Evolutionary conservation across 2,113 vertebrate species (phyloP).

Genomic region (Muscicapa adusta): DNA sequence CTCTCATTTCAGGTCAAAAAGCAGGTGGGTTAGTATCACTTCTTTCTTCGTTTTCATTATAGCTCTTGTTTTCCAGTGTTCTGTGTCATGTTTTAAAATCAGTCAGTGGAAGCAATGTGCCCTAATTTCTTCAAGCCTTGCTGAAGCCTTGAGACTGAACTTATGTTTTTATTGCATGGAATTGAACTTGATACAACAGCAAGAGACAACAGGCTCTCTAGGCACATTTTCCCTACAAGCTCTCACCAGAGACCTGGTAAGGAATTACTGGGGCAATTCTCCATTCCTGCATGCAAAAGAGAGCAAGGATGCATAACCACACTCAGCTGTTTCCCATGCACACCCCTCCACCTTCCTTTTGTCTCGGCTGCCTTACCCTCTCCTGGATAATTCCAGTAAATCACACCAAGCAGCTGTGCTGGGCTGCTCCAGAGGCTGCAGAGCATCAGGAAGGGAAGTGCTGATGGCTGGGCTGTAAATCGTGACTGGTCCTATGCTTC

Average conservation of each 20-base stretch:
- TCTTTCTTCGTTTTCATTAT: neutral
- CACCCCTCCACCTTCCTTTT: neutral
- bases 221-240: neutral
- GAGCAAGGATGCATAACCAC: neutral
- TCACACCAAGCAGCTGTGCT: neutral
- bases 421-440: neutral
- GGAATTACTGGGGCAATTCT: neutral
- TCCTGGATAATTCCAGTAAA: neutral
- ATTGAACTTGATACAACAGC: neutral
- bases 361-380: neutral
- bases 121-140: neutral
- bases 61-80: neutral
- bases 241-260: neutral
- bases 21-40: neutral
- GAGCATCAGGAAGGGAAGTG: neutral
- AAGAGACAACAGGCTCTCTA: neutral
- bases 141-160: neutral
- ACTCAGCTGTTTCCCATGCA: neutral
- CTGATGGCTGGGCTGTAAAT: neutral
- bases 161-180: neutral
- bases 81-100: constrained; percentile 7
- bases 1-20: neutral
- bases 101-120: constrained; percentile 13
- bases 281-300: neutral
- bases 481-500: neutral